Percentiles rank a stretch among this genome's conserved stretches.
Conservation (phyloP, 2,888 invertebrate species). For the Aricia artaxerxes region DNA sequence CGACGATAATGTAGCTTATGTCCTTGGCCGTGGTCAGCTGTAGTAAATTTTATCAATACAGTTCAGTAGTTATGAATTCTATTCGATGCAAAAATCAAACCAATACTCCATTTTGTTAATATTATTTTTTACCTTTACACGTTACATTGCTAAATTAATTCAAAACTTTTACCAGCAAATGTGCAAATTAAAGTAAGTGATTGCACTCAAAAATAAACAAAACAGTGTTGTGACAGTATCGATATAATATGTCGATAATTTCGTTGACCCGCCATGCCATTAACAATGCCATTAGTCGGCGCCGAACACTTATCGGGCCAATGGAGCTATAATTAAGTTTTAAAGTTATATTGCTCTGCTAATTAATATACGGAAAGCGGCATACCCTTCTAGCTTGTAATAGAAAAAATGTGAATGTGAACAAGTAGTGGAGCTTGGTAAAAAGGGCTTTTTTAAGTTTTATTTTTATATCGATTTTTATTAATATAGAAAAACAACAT, state of each 20-base stretch:
- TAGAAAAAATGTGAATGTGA: background rate
- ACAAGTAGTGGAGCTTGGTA: background rate
- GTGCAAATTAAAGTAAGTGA: background rate
- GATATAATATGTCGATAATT: conserved; percentile 49
- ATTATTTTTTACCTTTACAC: background rate
- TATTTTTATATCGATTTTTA: too few relatives aligned
- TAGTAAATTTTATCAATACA: too few relatives aligned
- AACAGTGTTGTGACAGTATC: conserved; percentile 3
- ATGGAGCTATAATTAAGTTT: conserved; percentile 39
- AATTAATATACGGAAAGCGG: background rate
- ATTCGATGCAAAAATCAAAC: too few relatives aligned
- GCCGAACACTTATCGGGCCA: conserved; percentile 40
- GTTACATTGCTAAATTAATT: background rate
- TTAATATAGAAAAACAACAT: too few relatives aligned
- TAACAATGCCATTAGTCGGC: conserved; percentile 43
- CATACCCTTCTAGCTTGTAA: background rate
- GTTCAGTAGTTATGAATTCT: too few relatives aligned
- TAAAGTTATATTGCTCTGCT: conserved; percentile 28
- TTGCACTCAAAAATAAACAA: background rate
- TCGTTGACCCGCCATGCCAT: conserved; percentile 41
- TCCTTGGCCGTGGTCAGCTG: too few relatives aligned
- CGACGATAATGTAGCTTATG: too few relatives aligned
- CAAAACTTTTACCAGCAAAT: background rate
- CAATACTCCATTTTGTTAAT: too few relatives aligned
- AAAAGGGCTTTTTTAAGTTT: background rate